Base-by-base conservation (phyloP, 2,113 vertebrate species). In the Romanogobio albipinnatus region DNA sequence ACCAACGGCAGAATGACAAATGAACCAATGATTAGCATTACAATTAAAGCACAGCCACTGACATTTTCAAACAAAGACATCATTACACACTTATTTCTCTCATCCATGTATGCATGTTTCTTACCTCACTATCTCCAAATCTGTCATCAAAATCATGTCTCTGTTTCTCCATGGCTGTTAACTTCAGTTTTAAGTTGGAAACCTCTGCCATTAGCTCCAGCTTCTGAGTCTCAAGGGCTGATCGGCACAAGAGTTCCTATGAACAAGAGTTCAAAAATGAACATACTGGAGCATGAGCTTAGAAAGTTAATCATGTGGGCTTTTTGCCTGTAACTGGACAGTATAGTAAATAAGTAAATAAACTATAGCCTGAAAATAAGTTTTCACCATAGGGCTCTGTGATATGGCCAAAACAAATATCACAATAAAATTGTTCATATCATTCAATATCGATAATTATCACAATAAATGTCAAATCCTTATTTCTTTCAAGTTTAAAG, bases 131-230 rank as follows among this genome's bases (percentile, higher is more conserved):
- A 91, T 98, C 97, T 88, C 96, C 95, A 90, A 96, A 98, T 75
- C 95, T 90, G 3, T 97, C 96, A 88, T 97, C 96, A 85, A 94
- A 97, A 89, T 97, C 95, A 74, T 95, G 82, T 68, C 95, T 94
- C 81, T 99, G 96, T 89, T 97, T 99, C 85, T 98, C 96, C 43
- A 98, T 91, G 49, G 94, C 87, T 0, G 96, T 96, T 87, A 98
- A 92, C 85, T 98, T 99, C 84, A 99, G 92, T 92, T 98, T 99
- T 79, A 99, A 90, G 90, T 96, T 98, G 85, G 98, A 98, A 88
- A 98, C 89, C 91, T 99, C 98, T 15, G 97, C 94, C 92, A 98
- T 97, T 77, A 99, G 94, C 47, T 99, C 97, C 76, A 98, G 84
- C 89, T 99, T 99, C 93, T 99, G 98, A 66, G 93, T 97, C 92